A percentile compares a stretch with the other conserved stretches of the same genome.
phyloP scores from a whole-genome alignment of 2,113 vertebrate genomes.

The Chauna torquata region DNA sequence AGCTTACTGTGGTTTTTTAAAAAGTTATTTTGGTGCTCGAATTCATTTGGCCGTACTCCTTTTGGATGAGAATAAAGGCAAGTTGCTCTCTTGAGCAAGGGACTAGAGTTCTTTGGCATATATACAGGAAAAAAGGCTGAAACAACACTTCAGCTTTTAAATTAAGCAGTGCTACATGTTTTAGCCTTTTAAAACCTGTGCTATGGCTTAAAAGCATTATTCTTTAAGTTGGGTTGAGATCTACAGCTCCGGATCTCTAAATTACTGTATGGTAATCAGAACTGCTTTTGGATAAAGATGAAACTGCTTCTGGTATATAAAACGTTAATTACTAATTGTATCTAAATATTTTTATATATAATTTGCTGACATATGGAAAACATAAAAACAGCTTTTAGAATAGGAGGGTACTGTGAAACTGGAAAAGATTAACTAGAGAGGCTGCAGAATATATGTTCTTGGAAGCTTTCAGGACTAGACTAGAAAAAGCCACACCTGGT shows the following conservation, averaged over 20 bases:
- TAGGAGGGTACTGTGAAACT: neutral
- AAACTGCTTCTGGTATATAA: neutral
- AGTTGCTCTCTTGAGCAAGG: conserved; percentile 29
- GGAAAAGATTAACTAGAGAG: neutral
- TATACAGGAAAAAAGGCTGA: conserved; percentile 34
- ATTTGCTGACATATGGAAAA: no score
- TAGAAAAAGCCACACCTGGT: neutral
- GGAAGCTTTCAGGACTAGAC: neutral
- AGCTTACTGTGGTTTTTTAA: conserved; percentile 1
- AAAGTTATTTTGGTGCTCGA: conserved; percentile 18
- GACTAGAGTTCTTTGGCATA: neutral
- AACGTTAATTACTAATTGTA: neutral
- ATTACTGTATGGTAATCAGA: neutral
- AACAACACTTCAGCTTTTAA: conserved; percentile 2
- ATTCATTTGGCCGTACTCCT: conserved; percentile 41
- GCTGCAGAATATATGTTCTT: neutral
- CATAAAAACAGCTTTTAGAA: neutral
- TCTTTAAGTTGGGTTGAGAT: neutral
- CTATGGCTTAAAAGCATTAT: neutral
- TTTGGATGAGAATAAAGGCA: conserved; percentile 24
- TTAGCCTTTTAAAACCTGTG: conserved; percentile 4
- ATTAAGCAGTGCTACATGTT: neutral
- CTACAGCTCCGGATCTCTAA: neutral
- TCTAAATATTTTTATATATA: neutral
- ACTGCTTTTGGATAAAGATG: neutral